phyloP scores from a whole-genome alignment of 2,113 vertebrate genomes.

The Tragelaphus buxtoni region DNA sequence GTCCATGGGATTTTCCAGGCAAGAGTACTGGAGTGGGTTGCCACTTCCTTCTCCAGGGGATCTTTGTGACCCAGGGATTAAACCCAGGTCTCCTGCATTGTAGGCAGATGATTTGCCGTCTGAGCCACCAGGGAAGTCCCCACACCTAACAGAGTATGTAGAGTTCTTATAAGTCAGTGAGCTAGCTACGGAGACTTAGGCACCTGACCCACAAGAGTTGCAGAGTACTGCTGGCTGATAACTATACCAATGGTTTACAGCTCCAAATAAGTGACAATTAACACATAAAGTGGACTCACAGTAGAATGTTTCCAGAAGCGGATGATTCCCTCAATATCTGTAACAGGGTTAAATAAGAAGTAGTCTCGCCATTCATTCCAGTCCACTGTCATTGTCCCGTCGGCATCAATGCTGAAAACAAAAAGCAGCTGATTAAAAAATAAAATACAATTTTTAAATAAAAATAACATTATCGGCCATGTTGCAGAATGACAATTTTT shows the following conservation, averaged over 20 bases:
- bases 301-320: slow-evolving; percentile 94
- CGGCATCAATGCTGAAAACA: slow-evolving; percentile 90
- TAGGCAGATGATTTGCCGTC: neutral
- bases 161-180: neutral
- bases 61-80: accelerated
- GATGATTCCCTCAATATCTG: slow-evolving; percentile 93
- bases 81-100: neutral
- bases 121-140: neutral
- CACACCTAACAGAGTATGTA: neutral
- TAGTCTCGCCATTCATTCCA: slow-evolving; percentile 97
- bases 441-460: neutral
- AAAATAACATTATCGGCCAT: neutral
- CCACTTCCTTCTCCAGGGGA: neutral
- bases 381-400: slow-evolving; percentile 94
- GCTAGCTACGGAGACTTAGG: neutral
- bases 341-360: slow-evolving; percentile 91
- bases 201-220: neutral
- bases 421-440: slow-evolving; percentile 34
- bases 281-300: slow-evolving; percentile 75
- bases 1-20: no score
- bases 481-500: neutral
- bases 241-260: neutral
- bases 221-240: neutral
- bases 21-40: no score
- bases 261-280: neutral